These are phyloP conservation scores for Microhierax caerulescens DNA, from an alignment of 2,797 vertebrate species.

Conservation along the genomic window DNA sequence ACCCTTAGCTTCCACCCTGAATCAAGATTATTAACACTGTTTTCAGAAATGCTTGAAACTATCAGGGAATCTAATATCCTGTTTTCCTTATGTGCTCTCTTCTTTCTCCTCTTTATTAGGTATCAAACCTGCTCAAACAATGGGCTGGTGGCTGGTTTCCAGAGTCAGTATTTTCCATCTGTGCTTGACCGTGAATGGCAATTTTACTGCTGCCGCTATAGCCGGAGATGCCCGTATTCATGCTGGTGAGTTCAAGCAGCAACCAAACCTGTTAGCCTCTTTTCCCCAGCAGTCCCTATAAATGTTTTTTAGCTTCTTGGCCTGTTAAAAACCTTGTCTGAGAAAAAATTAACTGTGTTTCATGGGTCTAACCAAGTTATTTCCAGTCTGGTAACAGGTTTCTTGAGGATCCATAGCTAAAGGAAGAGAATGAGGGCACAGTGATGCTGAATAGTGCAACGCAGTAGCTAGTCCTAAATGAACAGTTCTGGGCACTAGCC, in stretches of 20 bases:
- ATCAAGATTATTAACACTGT: background rate
- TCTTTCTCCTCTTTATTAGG: slow-evolving; percentile 75
- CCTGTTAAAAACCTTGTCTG: background rate
- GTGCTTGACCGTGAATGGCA: slow-evolving; percentile 97
- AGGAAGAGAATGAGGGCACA: background rate
- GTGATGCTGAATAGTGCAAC: fast-evolving
- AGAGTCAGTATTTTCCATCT: slow-evolving; percentile 93
- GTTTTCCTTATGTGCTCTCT: background rate
- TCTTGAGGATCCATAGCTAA: background rate
- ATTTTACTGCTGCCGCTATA: slow-evolving; percentile 95
- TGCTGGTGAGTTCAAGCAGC: slow-evolving; percentile 86
- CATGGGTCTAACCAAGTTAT: background rate
- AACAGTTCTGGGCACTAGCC: background rate
- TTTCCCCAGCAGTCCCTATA: background rate
- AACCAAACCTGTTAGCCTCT: background rate
- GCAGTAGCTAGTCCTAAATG: background rate
- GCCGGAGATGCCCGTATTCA: slow-evolving; percentile 89
- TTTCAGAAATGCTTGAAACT: background rate
- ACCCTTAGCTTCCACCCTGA: background rate
- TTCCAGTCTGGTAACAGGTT: background rate
- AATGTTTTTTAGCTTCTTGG: background rate
- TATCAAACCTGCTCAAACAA: slow-evolving; percentile 92
- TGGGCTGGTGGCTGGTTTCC: slow-evolving; percentile 93
- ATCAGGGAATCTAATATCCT: background rate
- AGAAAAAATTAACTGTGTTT: background rate